A percentile compares a stretch with the other conserved stretches of the same genome.
Evolutionary conservation across 37 sponge, comb jelly and placozoan genomes (phyloP).

Genomic region (Oopsacas minuta): DNA sequence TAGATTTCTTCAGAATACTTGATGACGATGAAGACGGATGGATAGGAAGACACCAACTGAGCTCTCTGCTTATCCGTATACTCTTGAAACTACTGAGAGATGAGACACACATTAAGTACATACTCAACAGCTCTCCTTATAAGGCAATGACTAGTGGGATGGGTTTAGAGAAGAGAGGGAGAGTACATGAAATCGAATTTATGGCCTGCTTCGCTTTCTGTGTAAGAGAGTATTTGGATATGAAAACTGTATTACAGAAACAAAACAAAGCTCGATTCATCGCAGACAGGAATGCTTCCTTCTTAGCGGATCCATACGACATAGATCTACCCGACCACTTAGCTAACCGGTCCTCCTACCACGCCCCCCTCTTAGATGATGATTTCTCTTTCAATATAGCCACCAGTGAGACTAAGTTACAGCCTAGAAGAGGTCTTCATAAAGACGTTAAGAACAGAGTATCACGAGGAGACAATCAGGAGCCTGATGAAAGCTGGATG

Average conservation of each 20-base stretch:
- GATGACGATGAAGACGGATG: neutral
- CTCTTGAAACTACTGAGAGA: neutral
- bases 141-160: slow-evolving; percentile 22
- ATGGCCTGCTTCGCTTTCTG: slow-evolving; percentile 47
- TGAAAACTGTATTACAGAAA: neutral
- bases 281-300: neutral
- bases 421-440: neutral
- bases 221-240: slow-evolving; percentile 31
- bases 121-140: slow-evolving; percentile 15
- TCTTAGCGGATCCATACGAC: neutral
- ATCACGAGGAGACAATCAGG: neutral
- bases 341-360: slow-evolving; percentile 12
- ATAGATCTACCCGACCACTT: slow-evolving; percentile 14
- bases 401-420: neutral
- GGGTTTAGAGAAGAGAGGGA: slow-evolving; percentile 43
- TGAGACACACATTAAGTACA: neutral
- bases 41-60: neutral
- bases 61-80: neutral
- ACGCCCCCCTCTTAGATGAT: neutral
- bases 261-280: neutral
- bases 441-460: neutral
- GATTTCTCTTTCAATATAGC: neutral
- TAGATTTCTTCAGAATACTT: neutral
- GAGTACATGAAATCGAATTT: slow-evolving; percentile 63
- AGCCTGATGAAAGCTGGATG: slow-evolving; percentile 8